Percentiles rank a stretch among this genome's conserved stretches.
phyloP scores from a whole-genome alignment of 1,140 invertebrate genomes.

The Mylabris phalerata region DNA sequence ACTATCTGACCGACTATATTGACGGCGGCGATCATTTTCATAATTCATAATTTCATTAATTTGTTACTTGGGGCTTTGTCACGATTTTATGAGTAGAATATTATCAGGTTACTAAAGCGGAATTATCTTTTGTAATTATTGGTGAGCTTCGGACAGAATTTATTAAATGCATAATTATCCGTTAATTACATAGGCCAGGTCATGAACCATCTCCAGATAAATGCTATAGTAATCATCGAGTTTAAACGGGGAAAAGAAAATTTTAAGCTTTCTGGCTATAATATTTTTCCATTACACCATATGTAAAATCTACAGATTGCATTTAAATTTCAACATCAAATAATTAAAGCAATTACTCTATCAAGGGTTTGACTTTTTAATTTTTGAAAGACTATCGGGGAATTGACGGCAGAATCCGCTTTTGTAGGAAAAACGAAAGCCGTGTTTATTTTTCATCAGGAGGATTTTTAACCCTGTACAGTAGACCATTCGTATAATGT shows the following conservation, averaged over 20 bases:
- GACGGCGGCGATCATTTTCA: constrained; percentile 42
- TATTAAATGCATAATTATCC: constrained; percentile 43
- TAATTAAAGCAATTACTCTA: constrained; percentile 26
- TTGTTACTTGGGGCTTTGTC: constrained; percentile 44
- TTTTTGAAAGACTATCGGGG: constrained; percentile 27
- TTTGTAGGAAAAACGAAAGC: constrained; percentile 32
- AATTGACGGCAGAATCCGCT: constrained; percentile 29
- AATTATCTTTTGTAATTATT: constrained; percentile 42
- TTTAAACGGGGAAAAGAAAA: background rate
- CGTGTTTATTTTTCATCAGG: constrained; percentile 39
- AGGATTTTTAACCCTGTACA: constrained; percentile 34
- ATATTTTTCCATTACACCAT: too few species aligned
- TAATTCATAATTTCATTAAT: constrained; percentile 46
- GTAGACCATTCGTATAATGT: constrained; percentile 19
- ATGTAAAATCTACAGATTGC: too few species aligned
- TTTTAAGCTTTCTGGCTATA: background rate
- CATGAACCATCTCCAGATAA: too few species aligned
- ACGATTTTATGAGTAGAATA: constrained; percentile 42
- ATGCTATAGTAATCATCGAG: too few species aligned
- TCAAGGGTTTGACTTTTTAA: constrained; percentile 11
- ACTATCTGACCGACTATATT: constrained; percentile 28
- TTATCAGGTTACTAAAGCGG: constrained; percentile 40
- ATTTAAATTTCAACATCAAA: background rate
- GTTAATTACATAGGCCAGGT: constrained; percentile 26
- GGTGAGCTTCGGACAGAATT: constrained; percentile 36